Percentiles rank a stretch among this genome's conserved stretches.
Conservation (phyloP, 2,888 invertebrate genomes). For the Erebia ligea region DNA sequence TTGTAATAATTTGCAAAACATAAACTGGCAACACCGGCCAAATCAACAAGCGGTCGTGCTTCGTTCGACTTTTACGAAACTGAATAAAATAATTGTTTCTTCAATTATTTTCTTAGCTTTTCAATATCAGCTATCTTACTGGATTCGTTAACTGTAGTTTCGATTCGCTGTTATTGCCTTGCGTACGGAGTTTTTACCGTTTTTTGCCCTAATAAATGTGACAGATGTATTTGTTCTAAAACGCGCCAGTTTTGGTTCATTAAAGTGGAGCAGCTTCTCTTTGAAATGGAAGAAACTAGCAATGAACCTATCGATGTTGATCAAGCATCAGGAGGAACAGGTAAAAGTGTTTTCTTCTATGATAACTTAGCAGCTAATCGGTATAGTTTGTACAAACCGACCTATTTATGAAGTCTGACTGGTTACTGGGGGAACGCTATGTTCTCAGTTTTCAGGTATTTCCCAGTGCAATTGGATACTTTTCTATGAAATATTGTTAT, state of each 20-base stretch:
- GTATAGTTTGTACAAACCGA: conserved; percentile 54
- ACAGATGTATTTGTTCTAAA: conserved; percentile 70
- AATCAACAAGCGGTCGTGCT: conserved; percentile 74
- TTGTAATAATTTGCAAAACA: neutral
- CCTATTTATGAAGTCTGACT: conserved; percentile 44
- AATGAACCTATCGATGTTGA: conserved; percentile 52
- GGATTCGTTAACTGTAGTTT: conserved; percentile 24
- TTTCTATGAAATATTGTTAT: neutral
- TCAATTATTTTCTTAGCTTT: conserved; percentile 35
- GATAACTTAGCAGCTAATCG: conserved; percentile 41
- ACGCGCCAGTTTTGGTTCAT: conserved; percentile 63
- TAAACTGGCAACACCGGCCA: conserved; percentile 58
- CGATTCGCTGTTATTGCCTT: conserved; percentile 26
- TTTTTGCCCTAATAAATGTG: conserved; percentile 54
- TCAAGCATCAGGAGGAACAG: conserved; percentile 51
- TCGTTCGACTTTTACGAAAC: conserved; percentile 48
- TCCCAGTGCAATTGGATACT: conserved; percentile 20
- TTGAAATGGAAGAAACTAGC: conserved; percentile 62
- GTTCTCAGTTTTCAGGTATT: conserved; percentile 26
- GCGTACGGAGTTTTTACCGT: conserved; percentile 54
- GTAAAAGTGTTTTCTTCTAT: conserved; percentile 51
- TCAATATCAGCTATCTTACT: conserved; percentile 23
- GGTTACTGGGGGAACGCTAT: conserved; percentile 34
- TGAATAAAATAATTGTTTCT: conserved; percentile 35
- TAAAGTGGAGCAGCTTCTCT: conserved; percentile 46